These are phyloP conservation scores for Pangasianodon hypophthalmus DNA, from an alignment of 2,113 vertebrate genomes.

Conservation along the genomic window DNA sequence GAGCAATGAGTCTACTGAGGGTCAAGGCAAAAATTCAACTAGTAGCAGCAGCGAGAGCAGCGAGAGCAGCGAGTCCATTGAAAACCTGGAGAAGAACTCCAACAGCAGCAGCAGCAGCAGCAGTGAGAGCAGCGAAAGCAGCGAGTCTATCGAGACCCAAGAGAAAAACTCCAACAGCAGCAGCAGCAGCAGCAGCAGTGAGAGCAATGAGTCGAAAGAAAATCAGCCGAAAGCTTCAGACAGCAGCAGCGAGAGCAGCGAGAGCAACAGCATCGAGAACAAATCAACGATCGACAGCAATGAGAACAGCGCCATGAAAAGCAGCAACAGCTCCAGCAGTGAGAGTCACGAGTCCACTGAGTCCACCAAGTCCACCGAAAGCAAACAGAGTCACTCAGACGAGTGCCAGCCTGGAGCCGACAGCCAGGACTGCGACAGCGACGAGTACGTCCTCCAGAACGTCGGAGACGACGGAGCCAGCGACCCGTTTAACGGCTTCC, in stretches of 20 bases:
- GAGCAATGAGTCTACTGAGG: conserved; percentile 36
- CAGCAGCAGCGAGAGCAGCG: conserved; percentile 16
- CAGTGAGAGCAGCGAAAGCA: conserved; percentile 15
- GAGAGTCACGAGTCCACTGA: conserved; percentile 38
- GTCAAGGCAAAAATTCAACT: background rate
- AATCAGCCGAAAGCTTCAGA: background rate
- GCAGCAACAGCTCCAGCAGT: conserved; percentile 24
- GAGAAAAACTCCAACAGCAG: background rate
- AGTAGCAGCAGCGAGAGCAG: background rate
- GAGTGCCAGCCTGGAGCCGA: conserved; percentile 39
- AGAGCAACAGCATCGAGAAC: conserved; percentile 6
- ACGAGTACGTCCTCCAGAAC: conserved; percentile 29
- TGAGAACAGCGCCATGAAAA: background rate
- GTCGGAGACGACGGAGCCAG: conserved; percentile 51
- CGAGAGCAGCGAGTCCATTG: background rate
- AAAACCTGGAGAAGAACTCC: background rate
- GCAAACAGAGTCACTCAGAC: conserved; percentile 19
- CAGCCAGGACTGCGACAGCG: conserved; percentile 45
- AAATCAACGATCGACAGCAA: background rate
- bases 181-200: conserved; percentile 4
- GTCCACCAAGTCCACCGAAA: background rate
- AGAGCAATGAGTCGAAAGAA: background rate
- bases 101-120: conserved; percentile 8
- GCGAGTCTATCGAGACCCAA: conserved; percentile 6
- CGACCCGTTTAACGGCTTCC: conserved; percentile 39